These are phyloP conservation scores for Petromus typicus DNA, from an alignment of 2,113 vertebrate species.

Conservation along the genomic window DNA sequence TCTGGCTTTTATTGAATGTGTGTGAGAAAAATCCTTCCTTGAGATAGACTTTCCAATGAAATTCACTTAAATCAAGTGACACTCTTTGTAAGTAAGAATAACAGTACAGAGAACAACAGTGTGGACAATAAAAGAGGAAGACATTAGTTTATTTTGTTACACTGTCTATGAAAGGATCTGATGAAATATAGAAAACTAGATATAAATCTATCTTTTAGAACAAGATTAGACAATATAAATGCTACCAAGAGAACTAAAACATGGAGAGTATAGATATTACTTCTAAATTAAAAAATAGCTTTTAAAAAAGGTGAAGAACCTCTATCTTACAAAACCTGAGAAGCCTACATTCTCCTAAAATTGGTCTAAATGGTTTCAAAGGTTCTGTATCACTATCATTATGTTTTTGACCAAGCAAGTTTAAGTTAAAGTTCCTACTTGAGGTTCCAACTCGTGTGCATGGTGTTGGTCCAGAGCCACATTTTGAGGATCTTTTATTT, in stretches of 20 bases:
- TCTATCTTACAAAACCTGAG: neutral
- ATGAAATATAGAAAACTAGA: neutral
- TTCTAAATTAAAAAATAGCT: neutral
- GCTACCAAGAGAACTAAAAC: neutral
- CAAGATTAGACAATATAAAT: neutral
- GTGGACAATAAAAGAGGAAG: neutral
- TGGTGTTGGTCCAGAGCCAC: neutral
- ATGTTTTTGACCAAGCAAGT: neutral
- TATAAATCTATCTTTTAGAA: neutral
- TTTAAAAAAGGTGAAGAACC: neutral
- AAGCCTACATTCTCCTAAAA: neutral
- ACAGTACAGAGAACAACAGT: neutral
- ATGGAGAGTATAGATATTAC: neutral
- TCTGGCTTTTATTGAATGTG: neutral
- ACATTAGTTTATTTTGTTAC: neutral
- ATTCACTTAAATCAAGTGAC: neutral
- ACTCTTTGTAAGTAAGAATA: neutral
- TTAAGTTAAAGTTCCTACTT: neutral
- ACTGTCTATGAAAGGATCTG: neutral
- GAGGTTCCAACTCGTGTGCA: neutral
- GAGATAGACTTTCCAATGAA: neutral
- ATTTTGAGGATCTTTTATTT: neutral
- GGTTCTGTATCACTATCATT: neutral
- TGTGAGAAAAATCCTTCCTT: slow-evolving; percentile 20
- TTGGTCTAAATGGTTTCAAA: neutral